Evolutionary conservation across 2,113 vertebrate genomes (phyloP), one percentile per base, ranked within the genome.

Genomic region (Eulemur macaco): DNA sequence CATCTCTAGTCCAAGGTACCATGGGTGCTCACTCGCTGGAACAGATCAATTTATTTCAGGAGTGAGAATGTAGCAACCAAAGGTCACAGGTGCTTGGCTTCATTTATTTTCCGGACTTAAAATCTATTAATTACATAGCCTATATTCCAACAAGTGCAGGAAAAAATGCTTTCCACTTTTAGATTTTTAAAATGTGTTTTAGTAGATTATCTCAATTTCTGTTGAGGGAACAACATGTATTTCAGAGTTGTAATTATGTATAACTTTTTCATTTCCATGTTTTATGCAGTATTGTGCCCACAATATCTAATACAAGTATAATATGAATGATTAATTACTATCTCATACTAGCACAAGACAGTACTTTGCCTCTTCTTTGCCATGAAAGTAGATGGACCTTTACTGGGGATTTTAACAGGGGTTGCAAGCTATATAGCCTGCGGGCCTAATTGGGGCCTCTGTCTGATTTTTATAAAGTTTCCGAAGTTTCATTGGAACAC

Each of bases 111-210:
- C 52, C 63, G 37, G 52, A 68, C 73, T 97, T 95, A 94, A 93
- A 98, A 97, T 80, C 89, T 96, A 93, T 88, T 95, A 89, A 89
- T 96, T 63, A 54, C 21, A 45, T 94, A 21, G 42, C 39, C 90
- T 82, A 52, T 71, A 91, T 85, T 82, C 60, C 95, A 77, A 29
- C 6, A 92, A 94, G 63, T 82, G 8, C 60, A 96, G 69, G 31
- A 47, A 56, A 89, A 68, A 88, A 64, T 60, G 14, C 29, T 87
- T 97, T 95, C 77, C 0, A 86, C 54, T 95, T 97, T 89, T 5
- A 96, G 82, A 34, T 88, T 97, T 96, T 95, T 58, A 42, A 97
- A 96, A 94, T 8, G 68, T 96, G 73, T 95, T 94, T 98, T 94
- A 68, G 66, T 83, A 96, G 56, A 90, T 91, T 74, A 88, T 83